Percentiles rank a stretch among this genome's conserved stretches.
Evolutionary conservation across 2,888 invertebrate genomes (phyloP).

Genomic region (Drosophila kambysellisi): DNA sequence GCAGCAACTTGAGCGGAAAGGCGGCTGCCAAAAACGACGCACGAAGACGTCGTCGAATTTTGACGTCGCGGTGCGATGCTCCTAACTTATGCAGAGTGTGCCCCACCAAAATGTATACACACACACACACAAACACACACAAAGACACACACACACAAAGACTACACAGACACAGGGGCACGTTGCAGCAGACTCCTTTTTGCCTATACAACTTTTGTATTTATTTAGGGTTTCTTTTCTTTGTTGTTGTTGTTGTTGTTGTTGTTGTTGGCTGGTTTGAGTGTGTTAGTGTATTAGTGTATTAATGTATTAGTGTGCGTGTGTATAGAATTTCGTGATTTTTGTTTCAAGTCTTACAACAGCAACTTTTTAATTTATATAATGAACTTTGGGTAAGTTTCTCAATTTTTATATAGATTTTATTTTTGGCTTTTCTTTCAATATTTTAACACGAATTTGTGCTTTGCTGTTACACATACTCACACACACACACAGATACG

Average conservation of each 20-base stretch:
- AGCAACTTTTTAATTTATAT: conserved; percentile 6
- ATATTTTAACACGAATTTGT: conserved; percentile 24
- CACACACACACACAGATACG: conserved; percentile 30
- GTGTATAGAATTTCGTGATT: conserved; percentile 1
- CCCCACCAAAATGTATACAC: conserved; percentile 43
- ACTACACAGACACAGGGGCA: conserved; percentile 26
- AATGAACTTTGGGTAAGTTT: conserved; percentile 1
- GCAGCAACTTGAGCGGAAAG: conserved; percentile 13
- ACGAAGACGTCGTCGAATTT: conserved; percentile 55
- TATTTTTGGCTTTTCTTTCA: conserved; percentile 3
- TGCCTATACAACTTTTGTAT: conserved; percentile 50
- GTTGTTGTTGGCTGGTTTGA: conserved; percentile 19
- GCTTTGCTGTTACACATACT: conserved; percentile 27
- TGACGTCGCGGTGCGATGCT: conserved; percentile 50
- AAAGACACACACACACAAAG: conserved; percentile 20
- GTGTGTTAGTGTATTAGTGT: conserved; percentile 18
- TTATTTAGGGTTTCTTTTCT: conserved; percentile 61
- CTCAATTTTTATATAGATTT: conserved; percentile 7
- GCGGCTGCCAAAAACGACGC: conserved; percentile 54
- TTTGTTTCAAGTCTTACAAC: neutral
- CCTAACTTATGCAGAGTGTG: conserved; percentile 61
- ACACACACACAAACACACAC: conserved; percentile 25
- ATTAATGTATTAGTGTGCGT: conserved; percentile 8
- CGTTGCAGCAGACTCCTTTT: conserved; percentile 67
- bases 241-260: conserved; percentile 6